Conservation (phyloP, 2,797 vertebrate species). For the Nyctalus aviator region DNA sequence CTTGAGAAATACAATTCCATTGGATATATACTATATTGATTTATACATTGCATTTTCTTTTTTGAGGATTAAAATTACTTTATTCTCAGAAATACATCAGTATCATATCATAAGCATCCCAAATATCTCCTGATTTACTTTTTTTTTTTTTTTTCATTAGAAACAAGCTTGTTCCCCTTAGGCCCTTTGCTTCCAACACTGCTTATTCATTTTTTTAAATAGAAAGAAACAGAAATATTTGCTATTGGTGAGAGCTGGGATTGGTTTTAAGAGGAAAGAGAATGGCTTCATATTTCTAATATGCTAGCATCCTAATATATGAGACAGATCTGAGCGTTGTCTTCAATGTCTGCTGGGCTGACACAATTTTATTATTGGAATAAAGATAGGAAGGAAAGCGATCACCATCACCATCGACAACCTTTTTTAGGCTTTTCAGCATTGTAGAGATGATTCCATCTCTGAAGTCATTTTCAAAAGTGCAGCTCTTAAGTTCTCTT, state of each 20-base stretch:
- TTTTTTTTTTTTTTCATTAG: not conserved
- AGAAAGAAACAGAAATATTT: slow-evolving; percentile 38
- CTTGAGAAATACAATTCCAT: slow-evolving; percentile 8
- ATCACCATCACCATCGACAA: not conserved
- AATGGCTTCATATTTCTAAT: not conserved
- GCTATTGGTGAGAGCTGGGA: not conserved
- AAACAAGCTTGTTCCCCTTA: not conserved
- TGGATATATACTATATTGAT: not conserved
- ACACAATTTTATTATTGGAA: not conserved
- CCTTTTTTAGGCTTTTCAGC: not conserved
- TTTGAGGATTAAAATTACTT: slow-evolving; percentile 8
- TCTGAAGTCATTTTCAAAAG: not conserved
- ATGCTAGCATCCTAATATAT: not conserved
- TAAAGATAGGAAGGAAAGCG: slow-evolving; percentile 2
- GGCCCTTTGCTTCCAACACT: not conserved
- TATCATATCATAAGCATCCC: not conserved
- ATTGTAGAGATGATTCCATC: slow-evolving; percentile 37
- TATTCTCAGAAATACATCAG: slow-evolving; percentile 3
- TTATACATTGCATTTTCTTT: not conserved
- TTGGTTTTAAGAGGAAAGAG: slow-evolving; percentile 34
- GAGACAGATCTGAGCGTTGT: not conserved
- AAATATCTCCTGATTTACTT: not conserved
- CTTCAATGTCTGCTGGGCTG: not conserved
- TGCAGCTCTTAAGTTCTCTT: not conserved
- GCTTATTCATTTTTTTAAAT: not conserved